These are phyloP conservation scores for Mastacembelus armatus DNA, from an alignment of 2,797 vertebrate species.

Conservation along the genomic window DNA sequence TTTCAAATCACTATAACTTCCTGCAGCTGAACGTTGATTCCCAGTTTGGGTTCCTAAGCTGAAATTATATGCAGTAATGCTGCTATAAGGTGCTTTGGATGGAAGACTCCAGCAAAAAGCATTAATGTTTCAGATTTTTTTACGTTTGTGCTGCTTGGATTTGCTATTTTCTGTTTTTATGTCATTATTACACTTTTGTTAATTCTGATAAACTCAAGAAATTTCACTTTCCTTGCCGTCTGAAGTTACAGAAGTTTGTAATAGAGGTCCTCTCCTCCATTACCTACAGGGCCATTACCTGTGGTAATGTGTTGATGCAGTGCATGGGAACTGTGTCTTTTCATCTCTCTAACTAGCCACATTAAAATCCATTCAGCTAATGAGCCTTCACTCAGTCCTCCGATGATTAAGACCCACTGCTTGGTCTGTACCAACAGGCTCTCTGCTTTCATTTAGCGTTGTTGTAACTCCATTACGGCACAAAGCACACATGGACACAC, in stretches of 20 bases:
- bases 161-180: constrained; percentile 1
- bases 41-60: constrained; percentile 30
- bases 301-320: constrained; percentile 67
- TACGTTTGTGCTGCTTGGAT: constrained; percentile 3
- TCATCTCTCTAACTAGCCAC: constrained; percentile 77
- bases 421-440: constrained; percentile 50
- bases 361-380: constrained; percentile 82
- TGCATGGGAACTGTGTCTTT: constrained; percentile 65
- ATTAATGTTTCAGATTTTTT: constrained; percentile 16
- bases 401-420: constrained; percentile 69
- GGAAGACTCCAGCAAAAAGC: neutral
- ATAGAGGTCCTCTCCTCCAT: constrained; percentile 37
- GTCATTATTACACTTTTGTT: constrained; percentile 1
- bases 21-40: constrained; percentile 41
- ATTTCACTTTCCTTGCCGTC: neutral
- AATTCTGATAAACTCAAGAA: neutral
- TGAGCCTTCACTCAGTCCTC: constrained; percentile 74
- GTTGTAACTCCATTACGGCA: constrained; percentile 38
- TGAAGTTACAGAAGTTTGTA: constrained; percentile 19
- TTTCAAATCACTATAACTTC: constrained; percentile 49
- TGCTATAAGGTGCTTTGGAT: constrained; percentile 9
- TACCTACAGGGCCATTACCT: constrained; percentile 74
- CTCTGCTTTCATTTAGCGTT: constrained; percentile 52
- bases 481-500: constrained; percentile 2
- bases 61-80: constrained; percentile 24